Conservation (phyloP, 2,113 vertebrate genomes). For the Cynocephalus volans region DNA sequence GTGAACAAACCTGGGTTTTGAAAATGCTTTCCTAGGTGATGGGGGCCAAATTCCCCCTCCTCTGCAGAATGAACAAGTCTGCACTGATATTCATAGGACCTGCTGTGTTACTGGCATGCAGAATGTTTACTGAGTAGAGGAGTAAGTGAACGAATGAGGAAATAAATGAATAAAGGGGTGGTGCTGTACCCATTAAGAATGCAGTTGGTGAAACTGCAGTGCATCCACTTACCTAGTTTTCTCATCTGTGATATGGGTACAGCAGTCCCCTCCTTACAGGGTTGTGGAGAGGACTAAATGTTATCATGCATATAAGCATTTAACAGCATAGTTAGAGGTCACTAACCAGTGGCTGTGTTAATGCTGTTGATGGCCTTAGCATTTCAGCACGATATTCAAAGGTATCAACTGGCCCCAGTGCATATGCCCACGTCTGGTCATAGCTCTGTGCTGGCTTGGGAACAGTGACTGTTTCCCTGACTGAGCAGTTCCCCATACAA, state of each 20-base stretch:
- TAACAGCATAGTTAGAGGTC: not conserved
- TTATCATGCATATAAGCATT: not conserved
- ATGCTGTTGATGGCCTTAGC: not conserved
- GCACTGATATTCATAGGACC: not conserved
- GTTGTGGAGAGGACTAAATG: not conserved
- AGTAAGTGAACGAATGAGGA: not conserved
- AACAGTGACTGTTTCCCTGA: not conserved
- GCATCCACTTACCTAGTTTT: not conserved
- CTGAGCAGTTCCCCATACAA: not conserved
- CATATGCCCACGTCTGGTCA: not conserved
- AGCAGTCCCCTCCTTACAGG: not conserved
- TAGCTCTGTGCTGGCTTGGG: not conserved
- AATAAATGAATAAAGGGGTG: not conserved
- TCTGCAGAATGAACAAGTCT: not conserved
- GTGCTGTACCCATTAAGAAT: not conserved
- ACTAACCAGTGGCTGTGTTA: not conserved
- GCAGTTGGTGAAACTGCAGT: rapidly evolving
- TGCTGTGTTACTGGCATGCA: not conserved
- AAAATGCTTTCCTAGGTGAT: not conserved
- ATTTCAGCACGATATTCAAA: not conserved
- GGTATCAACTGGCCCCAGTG: not conserved
- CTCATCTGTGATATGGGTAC: not conserved
- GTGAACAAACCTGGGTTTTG: not conserved
- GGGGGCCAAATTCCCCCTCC: not conserved
- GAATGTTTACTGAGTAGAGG: not conserved